Evolutionary conservation across 2,113 vertebrate species (phyloP), one percentile per base, ranked within the genome.

Genomic region (Hydrochoerus hydrochaeris): DNA sequence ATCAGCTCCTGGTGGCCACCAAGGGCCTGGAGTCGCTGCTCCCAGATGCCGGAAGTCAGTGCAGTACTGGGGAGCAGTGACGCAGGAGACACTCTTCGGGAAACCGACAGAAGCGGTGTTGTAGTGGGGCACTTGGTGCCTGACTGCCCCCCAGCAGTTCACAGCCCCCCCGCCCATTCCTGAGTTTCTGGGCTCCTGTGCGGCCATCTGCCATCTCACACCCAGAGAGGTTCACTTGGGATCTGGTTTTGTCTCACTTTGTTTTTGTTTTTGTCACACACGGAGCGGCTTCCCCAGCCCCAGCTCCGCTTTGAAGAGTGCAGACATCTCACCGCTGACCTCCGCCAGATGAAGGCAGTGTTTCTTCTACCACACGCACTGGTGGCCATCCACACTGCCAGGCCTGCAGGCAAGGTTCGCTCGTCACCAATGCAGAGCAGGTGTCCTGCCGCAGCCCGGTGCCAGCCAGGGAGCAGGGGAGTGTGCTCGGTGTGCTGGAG

Each of bases 211-310:
- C n/a, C 77, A 4, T 44, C 35, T 5, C 57, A 35, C 57, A 85
- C 38, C 49, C 4, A 7, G 12, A 28, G 9, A 58, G 3, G 22
- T 14, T 20, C 62, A 0, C 46, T 32, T 44, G 38, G 4, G 9
- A 44, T 63, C 71, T 54, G 57, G n/a, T 41, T 41, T 13, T 44
- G 22, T 41, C 71, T 73, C 14, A 28, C 44, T 24, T 46, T 38
- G 38, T 26, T 80, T 32, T n/a, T 54, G 77, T 35, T 52, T 35
- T 32, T 32, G 8, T 9, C 46, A 28, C 12, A 10, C 38, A 13
- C 26, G 14, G 41, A 46, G 73, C 73, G 16, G 44, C 6, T 30
- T 41, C 28, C 26, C 75, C 26, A 49, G 44, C 44, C 73, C 30
- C 17, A 13, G 11, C 46, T 63, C 69, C 16, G 16, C n/a, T 73